Evolutionary conservation across 2,797 vertebrate species (phyloP).

Genomic region (Picus viridis): DNA sequence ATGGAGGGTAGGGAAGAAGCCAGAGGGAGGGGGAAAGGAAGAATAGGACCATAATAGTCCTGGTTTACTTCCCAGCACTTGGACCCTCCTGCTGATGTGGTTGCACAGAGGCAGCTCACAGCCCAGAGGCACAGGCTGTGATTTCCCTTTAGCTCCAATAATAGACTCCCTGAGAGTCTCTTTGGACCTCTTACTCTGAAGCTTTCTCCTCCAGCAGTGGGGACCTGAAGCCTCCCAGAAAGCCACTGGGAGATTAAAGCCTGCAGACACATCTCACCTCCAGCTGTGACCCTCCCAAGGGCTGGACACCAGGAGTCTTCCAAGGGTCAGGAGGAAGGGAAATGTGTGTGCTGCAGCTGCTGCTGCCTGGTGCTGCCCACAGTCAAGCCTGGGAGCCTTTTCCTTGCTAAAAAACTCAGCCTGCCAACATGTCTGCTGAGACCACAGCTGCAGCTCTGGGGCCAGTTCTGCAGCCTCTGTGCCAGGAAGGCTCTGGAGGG

Average conservation of each 20-base stretch:
- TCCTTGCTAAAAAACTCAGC: not conserved
- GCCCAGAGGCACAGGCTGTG: not conserved
- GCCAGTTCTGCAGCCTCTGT: no score
- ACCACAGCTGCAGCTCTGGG: no score
- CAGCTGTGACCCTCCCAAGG: not conserved
- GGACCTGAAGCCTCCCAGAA: conserved; percentile 2
- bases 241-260: not conserved
- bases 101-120: not conserved
- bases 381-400: not conserved
- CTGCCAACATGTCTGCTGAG: no score
- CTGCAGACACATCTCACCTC: not conserved
- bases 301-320: no score
- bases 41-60: not conserved
- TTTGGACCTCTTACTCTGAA: not conserved
- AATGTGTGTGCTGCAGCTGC: not conserved
- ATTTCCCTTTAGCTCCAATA: conserved; percentile 24
- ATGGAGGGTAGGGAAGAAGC: not conserved
- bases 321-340: not conserved
- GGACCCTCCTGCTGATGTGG: not conserved
- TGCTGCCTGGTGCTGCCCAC: not conserved
- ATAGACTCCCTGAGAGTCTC: not conserved
- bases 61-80: not conserved
- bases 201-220: not conserved
- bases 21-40: not conserved
- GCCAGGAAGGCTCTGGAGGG: no score